Percentiles rank a stretch among this genome's conserved stretches.
phyloP scores from a whole-genome alignment of 2,113 vertebrate species.

The Ancistrus triradiatus region DNA sequence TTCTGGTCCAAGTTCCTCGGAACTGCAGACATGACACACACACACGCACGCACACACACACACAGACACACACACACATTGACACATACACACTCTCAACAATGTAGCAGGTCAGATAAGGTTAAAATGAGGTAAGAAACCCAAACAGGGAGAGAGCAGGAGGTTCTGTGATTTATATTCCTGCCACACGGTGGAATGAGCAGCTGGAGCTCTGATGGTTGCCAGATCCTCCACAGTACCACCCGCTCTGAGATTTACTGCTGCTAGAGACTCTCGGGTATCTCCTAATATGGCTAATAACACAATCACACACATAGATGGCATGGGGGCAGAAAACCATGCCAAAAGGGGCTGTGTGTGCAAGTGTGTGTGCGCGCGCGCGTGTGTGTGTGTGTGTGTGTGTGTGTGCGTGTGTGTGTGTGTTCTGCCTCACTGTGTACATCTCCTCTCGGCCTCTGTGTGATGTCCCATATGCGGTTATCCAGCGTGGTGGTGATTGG shows the following conservation, averaged over 20 bases:
- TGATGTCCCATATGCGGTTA: constrained; percentile 78
- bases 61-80: constrained; percentile 16
- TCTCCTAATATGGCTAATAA: constrained; percentile 16
- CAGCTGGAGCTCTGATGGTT: constrained; percentile 9
- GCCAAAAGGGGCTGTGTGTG: neutral
- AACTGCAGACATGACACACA: constrained; percentile 63
- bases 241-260: neutral
- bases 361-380: constrained; percentile 18
- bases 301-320: neutral
- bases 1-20: constrained; percentile 75
- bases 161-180: neutral
- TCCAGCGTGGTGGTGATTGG: constrained; percentile 59
- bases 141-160: neutral
- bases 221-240: constrained; percentile 20
- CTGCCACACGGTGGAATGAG: neutral
- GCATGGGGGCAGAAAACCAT: too few relatives aligned
- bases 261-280: neutral
- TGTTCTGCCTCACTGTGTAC: constrained; percentile 83
- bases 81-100: neutral
- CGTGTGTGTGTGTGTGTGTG: constrained; percentile 21
- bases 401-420: constrained; percentile 1
- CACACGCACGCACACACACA: constrained; percentile 11
- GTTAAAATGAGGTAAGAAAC: neutral
- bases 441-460: constrained; percentile 83
- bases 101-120: too few relatives aligned